These are phyloP conservation scores for Zeus faber DNA, from an alignment of 2,113 vertebrate species.

Conservation along the genomic window DNA sequence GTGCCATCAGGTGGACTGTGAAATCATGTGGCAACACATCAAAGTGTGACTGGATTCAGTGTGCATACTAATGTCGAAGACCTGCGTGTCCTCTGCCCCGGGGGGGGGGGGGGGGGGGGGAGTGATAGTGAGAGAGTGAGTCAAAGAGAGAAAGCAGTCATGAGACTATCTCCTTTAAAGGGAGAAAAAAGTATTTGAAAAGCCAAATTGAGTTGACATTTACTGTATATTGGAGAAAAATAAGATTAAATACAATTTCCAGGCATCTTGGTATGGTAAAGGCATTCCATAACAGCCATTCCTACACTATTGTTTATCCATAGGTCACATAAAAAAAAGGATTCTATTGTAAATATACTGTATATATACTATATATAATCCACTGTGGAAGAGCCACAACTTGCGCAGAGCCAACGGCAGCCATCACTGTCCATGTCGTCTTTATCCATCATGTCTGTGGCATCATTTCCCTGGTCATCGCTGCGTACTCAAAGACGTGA, in stretches of 20 bases:
- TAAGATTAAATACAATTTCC: conserved; percentile 21
- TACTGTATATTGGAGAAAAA: conserved; percentile 28
- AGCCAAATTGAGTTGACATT: conserved; percentile 52
- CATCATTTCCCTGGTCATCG: conserved; percentile 60
- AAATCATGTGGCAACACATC: conserved; percentile 77
- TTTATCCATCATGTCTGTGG: conserved; percentile 50
- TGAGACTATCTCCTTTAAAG: conserved; percentile 46
- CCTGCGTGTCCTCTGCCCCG: conserved; percentile 28
- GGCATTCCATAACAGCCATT: background rate
- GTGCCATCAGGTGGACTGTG: conserved; percentile 71
- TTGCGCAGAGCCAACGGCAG: no score
- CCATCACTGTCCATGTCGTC: conserved; percentile 32
- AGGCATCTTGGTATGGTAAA: conserved; percentile 7
- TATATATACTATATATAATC: no score
- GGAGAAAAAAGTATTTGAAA: conserved; percentile 44
- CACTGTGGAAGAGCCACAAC: no score
- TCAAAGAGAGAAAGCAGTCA: conserved; percentile 20
- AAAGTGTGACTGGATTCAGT: conserved; percentile 67
- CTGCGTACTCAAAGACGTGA: no score
- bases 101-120: conserved; percentile 5
- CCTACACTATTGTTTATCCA: background rate
- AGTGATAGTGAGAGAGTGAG: background rate
- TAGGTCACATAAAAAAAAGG: no score
- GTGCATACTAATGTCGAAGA: conserved; percentile 69
- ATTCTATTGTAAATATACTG: no score